Conservation (phyloP, 2,797 vertebrate species). For the Fistularia commersonii region DNA sequence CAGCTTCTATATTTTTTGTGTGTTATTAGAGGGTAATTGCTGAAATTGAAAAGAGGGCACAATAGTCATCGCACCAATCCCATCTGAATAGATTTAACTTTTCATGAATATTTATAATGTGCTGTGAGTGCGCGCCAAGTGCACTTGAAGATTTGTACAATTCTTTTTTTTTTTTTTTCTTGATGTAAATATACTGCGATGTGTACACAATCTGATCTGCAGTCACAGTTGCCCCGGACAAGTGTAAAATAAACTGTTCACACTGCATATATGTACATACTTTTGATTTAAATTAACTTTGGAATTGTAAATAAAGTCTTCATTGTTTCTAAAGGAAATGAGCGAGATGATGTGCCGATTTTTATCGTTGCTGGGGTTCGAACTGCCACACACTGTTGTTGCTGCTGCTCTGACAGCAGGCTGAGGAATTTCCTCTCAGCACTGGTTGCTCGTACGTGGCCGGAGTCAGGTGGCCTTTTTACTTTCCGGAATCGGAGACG, state of each 20-base stretch:
- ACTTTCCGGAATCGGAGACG: too few relatives aligned
- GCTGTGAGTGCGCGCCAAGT: conserved; percentile 50
- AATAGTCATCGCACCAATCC: conserved; percentile 39
- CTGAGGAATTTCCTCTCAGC: background rate
- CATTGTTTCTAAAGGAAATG: conserved; percentile 77
- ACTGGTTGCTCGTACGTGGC: too few relatives aligned
- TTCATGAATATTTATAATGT: conserved; percentile 76
- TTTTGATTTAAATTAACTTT: conserved; percentile 92
- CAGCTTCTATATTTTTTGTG: conserved; percentile 21
- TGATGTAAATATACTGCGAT: conserved; percentile 68
- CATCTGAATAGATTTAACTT: background rate
- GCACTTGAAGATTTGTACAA: conserved; percentile 69
- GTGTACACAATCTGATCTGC: conserved; percentile 48
- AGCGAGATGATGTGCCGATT: conserved; percentile 3
- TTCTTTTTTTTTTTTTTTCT: too few relatives aligned
- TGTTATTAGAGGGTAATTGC: too few relatives aligned
- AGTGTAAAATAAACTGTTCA: conserved; percentile 82
- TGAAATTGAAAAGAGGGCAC: conserved; percentile 35
- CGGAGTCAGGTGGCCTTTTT: too few relatives aligned
- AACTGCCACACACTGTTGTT: background rate
- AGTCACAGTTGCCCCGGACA: conserved; percentile 67
- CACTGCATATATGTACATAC: conserved; percentile 85
- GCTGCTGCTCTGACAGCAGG: background rate
- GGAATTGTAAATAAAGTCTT: conserved; percentile 95
- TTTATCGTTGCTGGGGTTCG: too few relatives aligned